phyloP scores from a whole-genome alignment of 2,888 invertebrate genomes.

The Sylvicola cinctus region DNA sequence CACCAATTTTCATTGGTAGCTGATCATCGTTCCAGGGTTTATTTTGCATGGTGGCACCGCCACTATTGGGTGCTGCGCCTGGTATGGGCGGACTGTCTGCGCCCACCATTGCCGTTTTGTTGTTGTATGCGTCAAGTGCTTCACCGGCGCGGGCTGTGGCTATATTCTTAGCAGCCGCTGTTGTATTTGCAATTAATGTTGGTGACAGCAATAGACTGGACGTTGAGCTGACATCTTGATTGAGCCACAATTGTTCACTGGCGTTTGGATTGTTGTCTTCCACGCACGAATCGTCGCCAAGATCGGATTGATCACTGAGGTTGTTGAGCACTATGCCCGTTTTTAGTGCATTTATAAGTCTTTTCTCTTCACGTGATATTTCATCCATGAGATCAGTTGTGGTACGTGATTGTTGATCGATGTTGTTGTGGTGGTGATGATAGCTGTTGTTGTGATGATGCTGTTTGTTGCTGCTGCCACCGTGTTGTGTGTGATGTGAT shows the following conservation, averaged over 20 bases:
- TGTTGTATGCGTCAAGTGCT: too few relatives aligned
- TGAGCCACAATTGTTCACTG: too few relatives aligned
- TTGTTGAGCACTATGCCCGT: slow-evolving; percentile 43
- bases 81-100: too few relatives aligned
- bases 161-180: too few relatives aligned
- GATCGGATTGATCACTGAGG: slow-evolving; percentile 14
- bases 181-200: slow-evolving; percentile 2
- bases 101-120: too few relatives aligned
- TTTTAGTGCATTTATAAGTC: slow-evolving; percentile 55
- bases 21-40: slow-evolving; percentile 21
- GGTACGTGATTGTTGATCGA: slow-evolving; percentile 7
- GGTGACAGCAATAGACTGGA: too few relatives aligned
- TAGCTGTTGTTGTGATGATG: slow-evolving; percentile 1
- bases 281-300: slow-evolving; percentile 1
- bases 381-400: slow-evolving; percentile 33
- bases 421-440: background rate
- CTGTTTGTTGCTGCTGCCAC: background rate
- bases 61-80: slow-evolving; percentile 1
- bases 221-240: too few relatives aligned
- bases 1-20: background rate
- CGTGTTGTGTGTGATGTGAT: background rate
- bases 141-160: too few relatives aligned
- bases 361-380: slow-evolving; percentile 63
- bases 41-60: slow-evolving; percentile 19
- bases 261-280: slow-evolving; percentile 2